Conservation (phyloP, 2,888 invertebrate genomes). For the Drosophila hamatofila region DNA sequence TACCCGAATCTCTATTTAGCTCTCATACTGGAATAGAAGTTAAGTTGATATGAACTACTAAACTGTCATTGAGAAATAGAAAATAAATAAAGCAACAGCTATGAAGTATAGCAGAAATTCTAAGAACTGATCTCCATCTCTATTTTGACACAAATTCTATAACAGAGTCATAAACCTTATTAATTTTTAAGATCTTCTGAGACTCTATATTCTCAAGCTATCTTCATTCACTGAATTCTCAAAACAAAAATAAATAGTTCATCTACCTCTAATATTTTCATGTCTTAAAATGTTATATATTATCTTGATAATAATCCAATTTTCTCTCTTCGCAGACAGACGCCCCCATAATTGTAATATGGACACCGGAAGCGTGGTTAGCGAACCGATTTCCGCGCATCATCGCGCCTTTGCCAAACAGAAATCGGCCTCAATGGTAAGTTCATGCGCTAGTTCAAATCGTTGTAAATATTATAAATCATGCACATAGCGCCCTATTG, state of each 20-base stretch:
- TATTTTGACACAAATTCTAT: too few species aligned
- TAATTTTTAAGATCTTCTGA: too few species aligned
- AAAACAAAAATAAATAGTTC: not conserved
- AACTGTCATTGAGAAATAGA: too few species aligned
- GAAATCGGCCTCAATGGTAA: slow-evolving; percentile 85
- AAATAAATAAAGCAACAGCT: too few species aligned
- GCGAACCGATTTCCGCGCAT: slow-evolving; percentile 84
- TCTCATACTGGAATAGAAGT: too few species aligned
- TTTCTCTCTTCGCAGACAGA: slow-evolving; percentile 1
- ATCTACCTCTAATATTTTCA: not conserved
- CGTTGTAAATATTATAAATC: slow-evolving; percentile 30
- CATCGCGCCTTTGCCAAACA: slow-evolving; percentile 85
- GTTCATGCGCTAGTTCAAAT: slow-evolving; percentile 50
- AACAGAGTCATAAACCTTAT: too few species aligned
- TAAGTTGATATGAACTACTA: too few species aligned
- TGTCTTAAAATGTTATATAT: not conserved
- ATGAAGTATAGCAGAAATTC: too few species aligned
- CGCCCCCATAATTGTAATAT: slow-evolving; percentile 54
- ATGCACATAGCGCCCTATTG: slow-evolving; percentile 53
- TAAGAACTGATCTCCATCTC: too few species aligned
- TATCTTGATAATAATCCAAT: not conserved
- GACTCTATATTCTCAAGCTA: too few species aligned
- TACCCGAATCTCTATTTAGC: too few species aligned
- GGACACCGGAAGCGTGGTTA: slow-evolving; percentile 84
- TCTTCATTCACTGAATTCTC: not conserved